Evolutionary conservation across 1,140 invertebrate genomes (phyloP).

Genomic region (Panagrolaimus sp.): DNA sequence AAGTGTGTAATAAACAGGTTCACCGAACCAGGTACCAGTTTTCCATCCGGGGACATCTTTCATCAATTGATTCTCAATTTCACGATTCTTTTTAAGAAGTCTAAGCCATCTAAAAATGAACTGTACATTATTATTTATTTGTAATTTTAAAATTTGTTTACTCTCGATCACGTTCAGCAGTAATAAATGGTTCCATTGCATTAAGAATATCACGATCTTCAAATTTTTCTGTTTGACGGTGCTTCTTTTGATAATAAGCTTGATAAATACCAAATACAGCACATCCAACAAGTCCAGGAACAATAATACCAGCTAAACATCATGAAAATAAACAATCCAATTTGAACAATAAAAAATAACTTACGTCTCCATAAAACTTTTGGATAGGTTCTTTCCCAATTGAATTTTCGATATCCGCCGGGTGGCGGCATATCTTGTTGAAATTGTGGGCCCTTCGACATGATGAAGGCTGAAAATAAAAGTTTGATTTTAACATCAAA

Average conservation of each 20-base stretch:
- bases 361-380: slow-evolving; percentile 54
- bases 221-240: slow-evolving; percentile 53
- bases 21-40: slow-evolving; percentile 61
- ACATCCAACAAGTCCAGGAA: slow-evolving; percentile 47
- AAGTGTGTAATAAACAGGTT: slow-evolving; percentile 61
- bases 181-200: slow-evolving; percentile 61
- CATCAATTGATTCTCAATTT: slow-evolving; percentile 63
- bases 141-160: slow-evolving; percentile 42
- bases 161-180: slow-evolving; percentile 61
- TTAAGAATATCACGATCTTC: slow-evolving; percentile 61
- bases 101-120: slow-evolving; percentile 58
- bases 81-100: slow-evolving; percentile 60
- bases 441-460: slow-evolving; percentile 6
- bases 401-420: slow-evolving; percentile 59
- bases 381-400: slow-evolving; percentile 49
- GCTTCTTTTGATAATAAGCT: slow-evolving; percentile 39
- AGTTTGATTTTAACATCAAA: no score
- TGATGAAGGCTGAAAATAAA: slow-evolving; percentile 1
- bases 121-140: not conserved
- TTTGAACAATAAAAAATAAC: slow-evolving; percentile 23
- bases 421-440: slow-evolving; percentile 61
- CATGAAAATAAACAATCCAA: slow-evolving; percentile 12
- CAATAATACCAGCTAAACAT: slow-evolving; percentile 46
- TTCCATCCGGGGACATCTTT: slow-evolving; percentile 63
- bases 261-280: slow-evolving; percentile 46